A percentile compares a stretch with the other conserved stretches of the same genome.
Evolutionary conservation across 1,140 invertebrate species (phyloP).

Genomic region (Telenomus remus): DNA sequence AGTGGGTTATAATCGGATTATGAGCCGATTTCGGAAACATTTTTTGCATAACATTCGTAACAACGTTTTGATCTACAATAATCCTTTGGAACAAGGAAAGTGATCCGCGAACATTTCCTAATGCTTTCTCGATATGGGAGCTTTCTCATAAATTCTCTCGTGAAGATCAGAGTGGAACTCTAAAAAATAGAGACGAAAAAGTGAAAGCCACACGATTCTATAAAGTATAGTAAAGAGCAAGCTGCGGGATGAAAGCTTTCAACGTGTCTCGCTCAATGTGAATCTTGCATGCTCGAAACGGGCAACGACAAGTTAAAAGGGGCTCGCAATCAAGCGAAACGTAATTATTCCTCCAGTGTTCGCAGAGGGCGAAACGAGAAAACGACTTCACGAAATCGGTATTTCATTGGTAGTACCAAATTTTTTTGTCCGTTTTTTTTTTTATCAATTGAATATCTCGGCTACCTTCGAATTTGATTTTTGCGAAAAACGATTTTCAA

Average conservation of each 20-base stretch:
- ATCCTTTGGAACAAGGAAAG: not conserved
- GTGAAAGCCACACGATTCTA: conserved; percentile 48
- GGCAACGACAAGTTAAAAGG: conserved; percentile 54
- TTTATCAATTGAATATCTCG: conserved; percentile 18
- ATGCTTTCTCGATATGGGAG: conserved; percentile 25
- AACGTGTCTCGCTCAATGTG: conserved; percentile 51
- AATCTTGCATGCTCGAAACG: conserved; percentile 49
- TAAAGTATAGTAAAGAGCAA: conserved; percentile 54
- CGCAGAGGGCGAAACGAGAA: conserved; percentile 38
- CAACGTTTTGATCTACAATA: not conserved
- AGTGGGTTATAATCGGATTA: too few relatives aligned
- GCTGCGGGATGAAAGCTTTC: conserved; percentile 53
- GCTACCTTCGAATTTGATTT: conserved; percentile 13
- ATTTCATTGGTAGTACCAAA: conserved; percentile 47
- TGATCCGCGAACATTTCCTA: conserved; percentile 24
- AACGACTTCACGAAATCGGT: conserved; percentile 49
- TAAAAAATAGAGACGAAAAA: conserved; percentile 31
- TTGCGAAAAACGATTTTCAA: conserved; percentile 12
- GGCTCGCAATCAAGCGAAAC: conserved; percentile 54
- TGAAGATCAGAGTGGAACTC: conserved; percentile 17
- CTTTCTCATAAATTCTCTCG: conserved; percentile 35
- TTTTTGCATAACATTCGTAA: too few relatives aligned
- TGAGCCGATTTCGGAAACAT: too few relatives aligned
- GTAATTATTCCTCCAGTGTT: conserved; percentile 47
- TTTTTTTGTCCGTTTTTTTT: conserved; percentile 35